A percentile compares a stretch with the other conserved stretches of the same genome.
These are phyloP conservation scores for Dorcus hopei DNA, from an alignment of 2,888 invertebrate species.

Conservation along the genomic window DNA sequence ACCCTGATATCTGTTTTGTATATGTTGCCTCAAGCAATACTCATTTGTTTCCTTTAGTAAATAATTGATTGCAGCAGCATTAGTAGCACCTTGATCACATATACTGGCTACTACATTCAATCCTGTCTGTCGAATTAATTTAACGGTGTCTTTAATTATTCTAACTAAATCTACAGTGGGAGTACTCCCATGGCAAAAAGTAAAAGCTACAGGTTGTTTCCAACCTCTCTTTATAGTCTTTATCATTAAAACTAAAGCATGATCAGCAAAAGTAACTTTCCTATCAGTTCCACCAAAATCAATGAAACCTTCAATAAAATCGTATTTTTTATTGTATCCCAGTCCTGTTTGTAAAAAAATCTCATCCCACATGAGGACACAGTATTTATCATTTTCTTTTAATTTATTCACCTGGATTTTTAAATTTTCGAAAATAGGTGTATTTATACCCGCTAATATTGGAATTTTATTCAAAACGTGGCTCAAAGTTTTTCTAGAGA, in stretches of 20 bases:
- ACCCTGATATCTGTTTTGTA: conserved; percentile 16
- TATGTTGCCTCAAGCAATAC: conserved; percentile 9
- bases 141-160: conserved; percentile 21
- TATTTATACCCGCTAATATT: background rate
- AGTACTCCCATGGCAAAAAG: conserved; percentile 24
- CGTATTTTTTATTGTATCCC: background rate
- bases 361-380: too few relatives aligned
- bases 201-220: conserved; percentile 28
- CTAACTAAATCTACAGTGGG: conserved; percentile 16
- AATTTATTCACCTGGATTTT: background rate
- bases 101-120: conserved; percentile 31
- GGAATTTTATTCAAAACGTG: background rate
- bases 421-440: background rate
- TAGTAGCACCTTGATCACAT: conserved; percentile 33
- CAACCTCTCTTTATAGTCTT: conserved; percentile 25
- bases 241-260: conserved; percentile 27
- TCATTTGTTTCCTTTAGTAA: conserved; percentile 19
- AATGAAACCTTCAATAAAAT: background rate
- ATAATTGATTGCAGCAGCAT: conserved; percentile 26
- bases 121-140: conserved; percentile 20
- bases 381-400: background rate
- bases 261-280: conserved; percentile 20
- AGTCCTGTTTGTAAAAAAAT: too few relatives aligned
- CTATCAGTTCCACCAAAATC: conserved; percentile 6
- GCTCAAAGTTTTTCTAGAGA: background rate